phyloP scores from a whole-genome alignment of 2,113 vertebrate species.

The Isichthys henryi region DNA sequence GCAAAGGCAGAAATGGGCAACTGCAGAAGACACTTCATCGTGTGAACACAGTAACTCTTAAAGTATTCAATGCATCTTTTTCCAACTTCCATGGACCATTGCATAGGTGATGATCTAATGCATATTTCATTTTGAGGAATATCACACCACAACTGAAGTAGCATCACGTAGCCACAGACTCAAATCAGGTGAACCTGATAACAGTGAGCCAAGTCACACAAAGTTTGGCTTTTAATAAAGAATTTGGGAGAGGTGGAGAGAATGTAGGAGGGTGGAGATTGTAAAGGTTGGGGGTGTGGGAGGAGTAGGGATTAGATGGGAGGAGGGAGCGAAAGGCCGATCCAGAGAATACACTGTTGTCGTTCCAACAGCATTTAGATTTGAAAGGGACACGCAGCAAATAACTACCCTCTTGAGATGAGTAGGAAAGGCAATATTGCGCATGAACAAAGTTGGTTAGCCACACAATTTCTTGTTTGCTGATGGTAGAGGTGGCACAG shows the following conservation, averaged over 20 bases:
- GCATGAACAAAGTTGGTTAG: neutral
- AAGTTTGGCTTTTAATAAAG: neutral
- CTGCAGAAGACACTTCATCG: neutral
- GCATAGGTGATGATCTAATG: neutral
- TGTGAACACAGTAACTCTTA: neutral
- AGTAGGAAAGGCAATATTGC: neutral
- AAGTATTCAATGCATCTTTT: neutral
- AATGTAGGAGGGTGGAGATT: neutral
- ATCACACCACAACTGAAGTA: neutral
- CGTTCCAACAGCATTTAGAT: neutral
- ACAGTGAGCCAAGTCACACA: neutral
- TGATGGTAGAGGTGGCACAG: neutral
- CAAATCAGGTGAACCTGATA: neutral
- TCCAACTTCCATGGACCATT: neutral
- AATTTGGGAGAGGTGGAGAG: neutral
- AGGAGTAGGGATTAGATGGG: neutral
- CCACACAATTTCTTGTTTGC: neutral
- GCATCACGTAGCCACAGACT: neutral
- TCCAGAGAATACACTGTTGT: neutral
- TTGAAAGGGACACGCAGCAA: neutral
- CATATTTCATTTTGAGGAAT: neutral
- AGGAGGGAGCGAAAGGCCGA: neutral
- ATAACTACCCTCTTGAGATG: neutral
- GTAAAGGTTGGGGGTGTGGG: neutral
- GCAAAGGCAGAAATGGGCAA: neutral